Conservation (phyloP, 2,888 invertebrate species). For the Hemaris fuciformis region DNA sequence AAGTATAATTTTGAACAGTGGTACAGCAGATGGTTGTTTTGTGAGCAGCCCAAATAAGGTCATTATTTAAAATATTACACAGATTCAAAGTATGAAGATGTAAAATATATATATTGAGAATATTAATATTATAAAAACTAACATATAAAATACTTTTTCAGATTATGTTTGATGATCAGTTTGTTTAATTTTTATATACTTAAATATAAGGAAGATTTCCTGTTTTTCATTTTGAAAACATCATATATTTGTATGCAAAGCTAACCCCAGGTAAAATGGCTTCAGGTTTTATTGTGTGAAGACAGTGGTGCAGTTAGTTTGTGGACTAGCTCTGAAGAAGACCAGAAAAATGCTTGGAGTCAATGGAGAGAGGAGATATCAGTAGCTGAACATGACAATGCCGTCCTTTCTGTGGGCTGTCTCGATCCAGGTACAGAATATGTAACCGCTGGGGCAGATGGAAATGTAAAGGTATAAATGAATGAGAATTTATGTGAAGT, state of each 20-base stretch:
- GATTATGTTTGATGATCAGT: too few relatives aligned
- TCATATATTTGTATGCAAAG: too few relatives aligned
- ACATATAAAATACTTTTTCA: too few relatives aligned
- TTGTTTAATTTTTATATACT: too few relatives aligned
- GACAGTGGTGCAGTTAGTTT: slow-evolving; percentile 69
- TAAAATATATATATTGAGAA: too few relatives aligned
- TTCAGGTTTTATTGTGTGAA: slow-evolving; percentile 69
- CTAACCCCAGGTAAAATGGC: too few relatives aligned
- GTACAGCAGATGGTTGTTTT: slow-evolving; percentile 72
- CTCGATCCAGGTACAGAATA: slow-evolving; percentile 55
- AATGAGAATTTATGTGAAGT: not conserved
- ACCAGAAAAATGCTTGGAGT: slow-evolving; percentile 47
- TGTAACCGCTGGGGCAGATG: slow-evolving; percentile 73
- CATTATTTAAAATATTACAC: not conserved
- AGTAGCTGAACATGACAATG: slow-evolving; percentile 71
- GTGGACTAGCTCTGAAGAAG: slow-evolving; percentile 51
- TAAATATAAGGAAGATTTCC: too few relatives aligned
- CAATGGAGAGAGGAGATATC: slow-evolving; percentile 57
- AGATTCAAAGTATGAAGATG: not conserved
- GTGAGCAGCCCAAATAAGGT: slow-evolving; percentile 61
- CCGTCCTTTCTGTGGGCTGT: slow-evolving; percentile 58
- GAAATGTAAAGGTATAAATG: slow-evolving; percentile 65
- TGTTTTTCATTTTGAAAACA: too few relatives aligned
- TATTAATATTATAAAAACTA: too few relatives aligned
- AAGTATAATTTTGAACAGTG: slow-evolving; percentile 54